Percentiles rank a stretch among this genome's conserved stretches.
phyloP scores from a whole-genome alignment of 1,140 invertebrate genomes.

The Laupala kohalensis region DNA sequence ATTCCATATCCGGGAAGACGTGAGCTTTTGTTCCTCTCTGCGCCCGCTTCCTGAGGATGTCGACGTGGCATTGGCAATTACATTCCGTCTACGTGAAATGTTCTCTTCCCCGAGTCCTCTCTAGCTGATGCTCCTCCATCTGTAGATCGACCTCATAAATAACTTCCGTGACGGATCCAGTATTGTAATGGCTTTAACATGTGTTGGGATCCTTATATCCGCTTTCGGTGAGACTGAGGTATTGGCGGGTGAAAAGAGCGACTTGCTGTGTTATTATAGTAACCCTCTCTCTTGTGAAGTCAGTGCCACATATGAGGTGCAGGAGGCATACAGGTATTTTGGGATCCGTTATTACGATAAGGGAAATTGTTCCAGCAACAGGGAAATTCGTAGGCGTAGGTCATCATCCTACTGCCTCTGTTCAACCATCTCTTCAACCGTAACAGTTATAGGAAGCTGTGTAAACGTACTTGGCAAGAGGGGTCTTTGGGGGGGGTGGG shows the following conservation, averaged over 20 bases:
- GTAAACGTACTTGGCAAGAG: too few relatives aligned
- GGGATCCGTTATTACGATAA: not conserved
- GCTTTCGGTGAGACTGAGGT: not conserved
- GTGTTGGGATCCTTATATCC: not conserved
- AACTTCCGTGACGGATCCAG: not conserved
- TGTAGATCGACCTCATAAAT: not conserved
- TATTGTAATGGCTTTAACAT: not conserved
- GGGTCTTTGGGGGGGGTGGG: too few relatives aligned
- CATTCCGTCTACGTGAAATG: not conserved
- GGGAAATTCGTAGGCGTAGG: too few relatives aligned
- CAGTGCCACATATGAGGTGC: too few relatives aligned
- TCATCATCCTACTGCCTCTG: too few relatives aligned
- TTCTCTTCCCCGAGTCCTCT: not conserved
- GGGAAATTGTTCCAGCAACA: not conserved
- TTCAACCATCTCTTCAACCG: too few relatives aligned
- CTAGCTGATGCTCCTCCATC: not conserved
- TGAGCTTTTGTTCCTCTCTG: not conserved
- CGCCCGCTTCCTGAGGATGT: not conserved
- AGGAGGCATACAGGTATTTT: not conserved
- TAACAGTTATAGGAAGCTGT: too few relatives aligned
- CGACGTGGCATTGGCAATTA: not conserved
- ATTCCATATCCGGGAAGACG: not conserved
- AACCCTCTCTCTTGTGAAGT: too few relatives aligned
- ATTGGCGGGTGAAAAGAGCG: not conserved
- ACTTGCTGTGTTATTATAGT: not conserved